Percentiles rank a stretch among this genome's conserved stretches.
phyloP scores from a whole-genome alignment of 2,113 vertebrate genomes.

The Accipiter virgatus region DNA sequence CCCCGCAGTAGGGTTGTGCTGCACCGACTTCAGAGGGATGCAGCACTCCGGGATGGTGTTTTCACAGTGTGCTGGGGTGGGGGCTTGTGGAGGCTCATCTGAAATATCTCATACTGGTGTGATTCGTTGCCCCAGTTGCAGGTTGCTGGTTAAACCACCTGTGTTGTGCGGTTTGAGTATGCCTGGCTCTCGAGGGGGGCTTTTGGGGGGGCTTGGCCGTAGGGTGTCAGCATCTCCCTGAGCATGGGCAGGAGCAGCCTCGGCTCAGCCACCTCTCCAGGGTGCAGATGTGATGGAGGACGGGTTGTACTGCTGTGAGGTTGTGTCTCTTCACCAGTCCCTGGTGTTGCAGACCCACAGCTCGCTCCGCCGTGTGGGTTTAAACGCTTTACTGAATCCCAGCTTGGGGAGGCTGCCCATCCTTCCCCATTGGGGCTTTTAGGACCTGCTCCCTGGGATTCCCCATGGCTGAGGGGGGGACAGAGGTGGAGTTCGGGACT shows the following conservation, averaged over 20 bases:
- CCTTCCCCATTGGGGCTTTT: fast-evolving
- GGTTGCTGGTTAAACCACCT: not conserved
- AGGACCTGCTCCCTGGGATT: not conserved
- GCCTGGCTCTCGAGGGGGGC: fast-evolving
- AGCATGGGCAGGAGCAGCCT: not conserved
- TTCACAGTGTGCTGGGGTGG: fast-evolving
- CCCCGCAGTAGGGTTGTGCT: not conserved
- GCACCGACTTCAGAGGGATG: not conserved
- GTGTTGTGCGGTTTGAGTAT: fast-evolving
- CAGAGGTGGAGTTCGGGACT: not conserved
- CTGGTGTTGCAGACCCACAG: fast-evolving
- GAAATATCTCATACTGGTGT: not conserved
- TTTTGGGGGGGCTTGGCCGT: not conserved
- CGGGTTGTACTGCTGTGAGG: fast-evolving
- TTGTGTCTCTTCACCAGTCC: not conserved
- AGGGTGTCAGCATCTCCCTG: not conserved
- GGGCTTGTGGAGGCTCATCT: not conserved
- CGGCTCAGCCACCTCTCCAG: fast-evolving
- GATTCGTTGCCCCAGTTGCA: not conserved
- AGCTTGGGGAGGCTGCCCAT: not conserved
- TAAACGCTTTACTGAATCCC: not conserved
- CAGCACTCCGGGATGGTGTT: not conserved
- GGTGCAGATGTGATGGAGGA: not conserved
- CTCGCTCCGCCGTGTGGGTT: fast-evolving
- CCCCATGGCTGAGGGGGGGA: fast-evolving